Percentiles rank a stretch among this genome's conserved stretches.
Evolutionary conservation across 2,113 vertebrate species (phyloP).

Genomic region (Serilophus lunatus): DNA sequence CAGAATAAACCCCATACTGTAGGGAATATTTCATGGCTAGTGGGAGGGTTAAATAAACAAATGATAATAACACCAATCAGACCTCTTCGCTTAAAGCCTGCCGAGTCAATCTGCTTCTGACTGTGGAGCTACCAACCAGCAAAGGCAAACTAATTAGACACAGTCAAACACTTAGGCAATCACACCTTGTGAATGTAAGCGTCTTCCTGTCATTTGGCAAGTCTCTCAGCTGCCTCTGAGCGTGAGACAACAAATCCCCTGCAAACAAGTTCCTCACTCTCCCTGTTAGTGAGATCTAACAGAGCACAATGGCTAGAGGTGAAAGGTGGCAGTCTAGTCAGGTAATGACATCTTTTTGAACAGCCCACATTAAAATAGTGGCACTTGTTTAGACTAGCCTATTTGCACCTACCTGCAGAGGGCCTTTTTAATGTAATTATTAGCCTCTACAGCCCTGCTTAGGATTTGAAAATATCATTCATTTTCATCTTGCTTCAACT

Average conservation of each 20-base stretch:
- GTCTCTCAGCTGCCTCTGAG: conserved; percentile 86
- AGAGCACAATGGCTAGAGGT: conserved; percentile 80
- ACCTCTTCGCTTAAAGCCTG: conserved; percentile 80
- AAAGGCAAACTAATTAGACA: conserved; percentile 87
- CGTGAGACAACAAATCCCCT: conserved; percentile 81
- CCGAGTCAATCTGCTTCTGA: conserved; percentile 81
- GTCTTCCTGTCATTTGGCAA: conserved; percentile 92
- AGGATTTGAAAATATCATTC: conserved; percentile 81
- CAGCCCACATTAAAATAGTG: conserved; percentile 76
- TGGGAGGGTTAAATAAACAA: conserved; percentile 84
- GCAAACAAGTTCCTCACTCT: conserved; percentile 76
- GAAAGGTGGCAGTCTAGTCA: conserved; percentile 79
- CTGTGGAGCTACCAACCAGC: conserved; percentile 80
- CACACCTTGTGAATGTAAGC: conserved; percentile 87
- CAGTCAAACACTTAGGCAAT: conserved; percentile 88
- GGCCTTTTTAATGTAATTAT: conserved; percentile 86
- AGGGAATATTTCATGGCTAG: conserved; percentile 67
- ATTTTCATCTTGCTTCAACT: conserved; percentile 79
- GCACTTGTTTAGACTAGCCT: conserved; percentile 83
- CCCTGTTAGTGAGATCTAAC: conserved; percentile 80
- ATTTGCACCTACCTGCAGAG: conserved; percentile 84
- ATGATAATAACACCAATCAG: conserved; percentile 87
- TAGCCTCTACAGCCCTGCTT: conserved; percentile 78
- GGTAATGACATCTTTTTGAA: conserved; percentile 79
- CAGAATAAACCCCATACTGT: conserved; percentile 50